Evolutionary conservation across 2,113 vertebrate genomes (phyloP), one percentile per base, ranked within the genome.

Genomic region (Neodontobutis hainanensis): DNA sequence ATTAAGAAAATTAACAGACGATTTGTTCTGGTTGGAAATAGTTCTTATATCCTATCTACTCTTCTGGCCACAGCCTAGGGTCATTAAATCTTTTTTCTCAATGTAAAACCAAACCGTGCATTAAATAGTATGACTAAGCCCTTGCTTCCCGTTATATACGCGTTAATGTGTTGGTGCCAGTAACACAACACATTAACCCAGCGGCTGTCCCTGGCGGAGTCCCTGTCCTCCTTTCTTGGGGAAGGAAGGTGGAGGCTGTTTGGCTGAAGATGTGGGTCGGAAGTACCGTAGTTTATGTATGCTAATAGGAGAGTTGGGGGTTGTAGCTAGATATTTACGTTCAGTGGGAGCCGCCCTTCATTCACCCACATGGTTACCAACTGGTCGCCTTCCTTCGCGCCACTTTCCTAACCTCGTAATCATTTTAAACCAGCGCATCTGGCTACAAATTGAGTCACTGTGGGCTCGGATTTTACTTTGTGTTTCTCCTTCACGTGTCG

Each of bases 311-410:
- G 91, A 93, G 92, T 94, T 92, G 94, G 94, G 94, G 93, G 94
- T 95, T 94, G 94, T 94, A 94, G 93, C 94, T 95, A 93, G 92
- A 95, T 95, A 96, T 97, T 97, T 96, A 97, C 95, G 96, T 96
- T 96, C 93, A 91, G 88, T 90, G 95, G 96, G 96, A 93, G 94
- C 95, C 96, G 96, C 96, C 96, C 96, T 97, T 96, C 94, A 95
- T 96, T 97, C 94, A 96, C 93, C 86, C 95, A 97, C 96, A 97
- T 97, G 96, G 95, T 95, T 92, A 89, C 89, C 89, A 87, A 91
- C 89, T 87, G 91, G 87, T 86, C 85, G 88, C 87, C 86, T 96
- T 95, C 94, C 87, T 96, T 95, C 94, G 95, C 95, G 95, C 95
- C 96, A 95, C 94, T 96, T 94, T 93, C 88, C 71, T 68, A 77